These are phyloP conservation scores for Sciaenops ocellatus DNA, from an alignment of 2,797 vertebrate species.

Conservation along the genomic window DNA sequence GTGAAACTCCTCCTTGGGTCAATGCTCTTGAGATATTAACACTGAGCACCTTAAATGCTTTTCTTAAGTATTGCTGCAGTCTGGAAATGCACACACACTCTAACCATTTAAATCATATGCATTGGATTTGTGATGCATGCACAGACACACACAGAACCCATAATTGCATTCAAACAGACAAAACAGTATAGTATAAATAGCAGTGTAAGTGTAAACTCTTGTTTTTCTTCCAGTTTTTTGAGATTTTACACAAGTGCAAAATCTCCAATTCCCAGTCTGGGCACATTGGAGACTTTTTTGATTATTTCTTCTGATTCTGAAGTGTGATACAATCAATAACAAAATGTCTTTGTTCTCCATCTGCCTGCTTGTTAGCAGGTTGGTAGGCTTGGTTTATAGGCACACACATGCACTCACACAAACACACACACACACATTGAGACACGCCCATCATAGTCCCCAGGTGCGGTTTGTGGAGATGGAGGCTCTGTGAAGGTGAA, in stretches of 20 bases:
- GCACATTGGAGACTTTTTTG: neutral
- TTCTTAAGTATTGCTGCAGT: neutral
- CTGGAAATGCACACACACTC: neutral
- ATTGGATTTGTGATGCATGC: neutral
- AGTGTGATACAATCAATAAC: slow-evolving; percentile 53
- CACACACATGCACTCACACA: neutral
- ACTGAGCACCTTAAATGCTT: neutral
- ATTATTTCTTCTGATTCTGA: slow-evolving; percentile 46
- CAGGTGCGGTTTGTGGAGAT: slow-evolving; percentile 70
- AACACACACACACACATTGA: slow-evolving; percentile 21
- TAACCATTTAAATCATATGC: neutral
- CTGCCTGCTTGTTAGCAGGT: slow-evolving; percentile 47
- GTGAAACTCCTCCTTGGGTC: slow-evolving; percentile 17
- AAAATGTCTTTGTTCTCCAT: slow-evolving; percentile 71
- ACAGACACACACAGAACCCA: neutral
- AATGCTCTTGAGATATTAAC: slow-evolving; percentile 9
- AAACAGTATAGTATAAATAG: neutral
- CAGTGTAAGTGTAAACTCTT: neutral
- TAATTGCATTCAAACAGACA: neutral
- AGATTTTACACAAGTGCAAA: neutral
- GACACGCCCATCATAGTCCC: slow-evolving; percentile 65
- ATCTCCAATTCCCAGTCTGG: slow-evolving; percentile 21
- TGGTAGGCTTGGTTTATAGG: slow-evolving; percentile 3
- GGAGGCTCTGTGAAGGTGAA: slow-evolving; percentile 77
- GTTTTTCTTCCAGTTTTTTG: neutral